These are phyloP conservation scores for Tipula confusa DNA, from an alignment of 2,888 invertebrate genomes.

Conservation along the genomic window DNA sequence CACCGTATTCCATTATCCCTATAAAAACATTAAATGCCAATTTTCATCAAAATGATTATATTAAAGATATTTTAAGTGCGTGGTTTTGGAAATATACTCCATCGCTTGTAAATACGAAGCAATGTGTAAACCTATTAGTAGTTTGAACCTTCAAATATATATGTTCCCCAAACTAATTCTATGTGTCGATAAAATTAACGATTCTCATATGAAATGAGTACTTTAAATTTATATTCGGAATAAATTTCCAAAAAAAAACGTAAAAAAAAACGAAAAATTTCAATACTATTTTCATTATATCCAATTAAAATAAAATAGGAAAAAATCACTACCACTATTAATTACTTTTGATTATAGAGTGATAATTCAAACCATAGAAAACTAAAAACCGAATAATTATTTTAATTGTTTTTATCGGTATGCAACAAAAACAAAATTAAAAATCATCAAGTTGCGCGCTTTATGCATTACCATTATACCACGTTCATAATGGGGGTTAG, in stretches of 20 bases:
- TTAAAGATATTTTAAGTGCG: too few relatives aligned
- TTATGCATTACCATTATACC: background rate
- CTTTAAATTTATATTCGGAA: background rate
- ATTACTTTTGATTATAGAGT: background rate
- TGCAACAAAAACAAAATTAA: background rate
- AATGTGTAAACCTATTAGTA: too few relatives aligned
- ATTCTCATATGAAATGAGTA: background rate
- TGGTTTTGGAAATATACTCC: too few relatives aligned
- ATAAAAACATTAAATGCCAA: too few relatives aligned
- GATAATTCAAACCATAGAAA: background rate
- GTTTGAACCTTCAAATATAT: too few relatives aligned
- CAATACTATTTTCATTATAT: background rate
- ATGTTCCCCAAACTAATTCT: too few relatives aligned
- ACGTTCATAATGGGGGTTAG: background rate
- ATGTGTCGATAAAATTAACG: background rate
- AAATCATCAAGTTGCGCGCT: background rate
- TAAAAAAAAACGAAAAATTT: background rate
- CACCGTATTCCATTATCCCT: too few relatives aligned
- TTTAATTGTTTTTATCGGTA: background rate
- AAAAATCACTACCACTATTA: background rate
- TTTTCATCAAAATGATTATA: too few relatives aligned
- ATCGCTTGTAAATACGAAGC: too few relatives aligned
- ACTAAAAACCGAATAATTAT: constrained; percentile 3
- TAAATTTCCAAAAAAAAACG: background rate
- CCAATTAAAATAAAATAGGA: background rate